Evolutionary conservation across 1,140 invertebrate genomes (phyloP).

Genomic region (Trissolcus basalis): DNA sequence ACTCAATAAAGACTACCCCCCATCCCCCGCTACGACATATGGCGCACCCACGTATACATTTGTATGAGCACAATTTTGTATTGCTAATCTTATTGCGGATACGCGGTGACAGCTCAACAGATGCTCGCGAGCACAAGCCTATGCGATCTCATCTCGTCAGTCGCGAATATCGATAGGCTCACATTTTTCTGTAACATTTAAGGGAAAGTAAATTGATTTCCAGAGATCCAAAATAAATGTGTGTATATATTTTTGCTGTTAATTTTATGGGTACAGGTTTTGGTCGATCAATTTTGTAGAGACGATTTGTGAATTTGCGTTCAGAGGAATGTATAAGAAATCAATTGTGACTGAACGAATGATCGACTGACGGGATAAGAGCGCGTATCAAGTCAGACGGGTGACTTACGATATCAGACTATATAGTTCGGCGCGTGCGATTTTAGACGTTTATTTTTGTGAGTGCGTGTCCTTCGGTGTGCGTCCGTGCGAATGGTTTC

Average conservation of each 20-base stretch:
- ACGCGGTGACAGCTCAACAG: constrained; percentile 40
- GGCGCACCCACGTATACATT: constrained; percentile 42
- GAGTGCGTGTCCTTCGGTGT: constrained; percentile 60
- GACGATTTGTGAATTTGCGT: too few species aligned
- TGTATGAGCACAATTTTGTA: constrained; percentile 52
- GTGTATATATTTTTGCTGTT: too few species aligned
- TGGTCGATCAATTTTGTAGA: too few species aligned
- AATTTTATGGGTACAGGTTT: too few species aligned
- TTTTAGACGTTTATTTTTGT: constrained; percentile 70
- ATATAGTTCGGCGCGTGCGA: constrained; percentile 59
- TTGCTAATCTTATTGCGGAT: constrained; percentile 37
- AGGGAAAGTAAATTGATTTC: too few species aligned
- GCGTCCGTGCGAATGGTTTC: constrained; percentile 56
- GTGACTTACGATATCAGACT: constrained; percentile 35
- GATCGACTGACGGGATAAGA: constrained; percentile 2
- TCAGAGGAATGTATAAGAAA: not conserved
- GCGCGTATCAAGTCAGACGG: constrained; percentile 29
- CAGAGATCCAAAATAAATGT: too few species aligned
- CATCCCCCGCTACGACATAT: constrained; percentile 26
- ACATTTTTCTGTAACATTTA: too few species aligned
- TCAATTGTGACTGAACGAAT: not conserved
- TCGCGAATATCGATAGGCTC: not conserved
- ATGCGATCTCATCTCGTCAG: constrained; percentile 14
- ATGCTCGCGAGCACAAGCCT: constrained; percentile 40
- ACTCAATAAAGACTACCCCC: constrained; percentile 47